Base-by-base conservation (phyloP, 2,888 invertebrate species). In the Meteorus colon region DNA sequence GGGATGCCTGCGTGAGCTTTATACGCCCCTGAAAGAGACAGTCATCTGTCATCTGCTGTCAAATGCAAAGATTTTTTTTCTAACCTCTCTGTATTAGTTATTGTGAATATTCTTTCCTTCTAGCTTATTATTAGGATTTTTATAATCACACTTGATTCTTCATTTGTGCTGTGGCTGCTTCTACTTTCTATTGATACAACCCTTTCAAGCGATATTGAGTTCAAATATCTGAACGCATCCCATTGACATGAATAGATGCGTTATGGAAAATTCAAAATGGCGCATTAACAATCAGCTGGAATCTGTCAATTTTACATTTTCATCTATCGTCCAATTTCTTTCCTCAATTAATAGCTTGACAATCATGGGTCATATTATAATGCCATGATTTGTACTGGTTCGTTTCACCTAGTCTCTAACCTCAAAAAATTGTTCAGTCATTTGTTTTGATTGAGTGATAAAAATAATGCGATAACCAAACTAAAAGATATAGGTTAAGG, bases 281-380 rank as follows among this genome's bases (percentile, higher is more conserved):
- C 65, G 71, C 41, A 12, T 41, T 51, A 34, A 62, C 37, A 16
- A 70, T 77, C 77, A 77, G 77, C 77, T 77, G 77, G 63, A 73
- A 77, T 73, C 74, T 77, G 74, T 77, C 74, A 77, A 70, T 45
- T 63, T 37, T 51, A 59, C n/a, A 8, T 29, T 3, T 3, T 12
- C 12, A 31, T 27, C 3, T n/a, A 55, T 4, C 8, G 55, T 55
- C 16, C 48, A n/a, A n/a, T 5, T 48, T 4, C 14, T n/a, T 16
- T 1, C 48, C 1, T 1, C 14, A 48, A 16, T 48, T 2, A 3
- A 24, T 60, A 2, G 4, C 4, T 10, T 12, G 6, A 60, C 4
- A 60, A 60, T 60, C 5, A 60, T 27, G 0, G 10, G 27, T 60
- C 24, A 19, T 12, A 8, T 29, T 27, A 60, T 60, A 27, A n/a